Percentiles rank a stretch among this genome's conserved stretches.
Evolutionary conservation across 2,113 vertebrate genomes (phyloP).

Genomic region (Oryzias curvinotus): DNA sequence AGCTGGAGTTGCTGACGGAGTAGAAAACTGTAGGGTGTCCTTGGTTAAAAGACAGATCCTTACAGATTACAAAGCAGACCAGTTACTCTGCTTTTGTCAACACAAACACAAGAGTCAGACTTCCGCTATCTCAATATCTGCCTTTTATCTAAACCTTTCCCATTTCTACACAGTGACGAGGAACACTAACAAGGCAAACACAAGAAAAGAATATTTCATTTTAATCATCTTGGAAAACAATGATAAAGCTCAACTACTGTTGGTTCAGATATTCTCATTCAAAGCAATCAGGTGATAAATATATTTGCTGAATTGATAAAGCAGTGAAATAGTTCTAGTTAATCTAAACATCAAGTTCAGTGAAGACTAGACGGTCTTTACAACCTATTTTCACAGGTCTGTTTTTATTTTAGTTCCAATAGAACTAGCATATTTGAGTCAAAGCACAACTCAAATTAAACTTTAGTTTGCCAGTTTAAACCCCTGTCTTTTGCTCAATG

Average conservation of each 20-base stretch:
- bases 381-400: slow-evolving; percentile 10
- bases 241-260: not conserved
- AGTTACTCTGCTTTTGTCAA: slow-evolving; percentile 18
- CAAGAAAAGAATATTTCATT: too few species aligned
- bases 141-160: not conserved
- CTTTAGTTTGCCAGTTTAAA: slow-evolving; percentile 13
- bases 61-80: slow-evolving; percentile 13
- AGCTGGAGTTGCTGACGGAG: slow-evolving; percentile 38
- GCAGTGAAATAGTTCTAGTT: not conserved
- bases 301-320: not conserved
- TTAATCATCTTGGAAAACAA: too few species aligned
- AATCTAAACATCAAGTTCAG: too few species aligned
- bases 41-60: slow-evolving; percentile 14
- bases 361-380: not conserved
- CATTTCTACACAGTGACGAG: not conserved
- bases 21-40: slow-evolving; percentile 23
- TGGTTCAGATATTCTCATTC: slow-evolving; percentile 1
- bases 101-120: slow-evolving; percentile 1
- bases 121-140: not conserved
- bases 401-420: slow-evolving; percentile 11
- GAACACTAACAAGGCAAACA: too few species aligned
- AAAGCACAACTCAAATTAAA: slow-evolving; percentile 24
- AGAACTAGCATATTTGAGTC: slow-evolving; percentile 22
- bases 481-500: slow-evolving; percentile 3
- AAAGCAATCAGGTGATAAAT: not conserved